These are phyloP conservation scores for Pandemis corylana DNA, from an alignment of 2,888 invertebrate species.

Conservation along the genomic window DNA sequence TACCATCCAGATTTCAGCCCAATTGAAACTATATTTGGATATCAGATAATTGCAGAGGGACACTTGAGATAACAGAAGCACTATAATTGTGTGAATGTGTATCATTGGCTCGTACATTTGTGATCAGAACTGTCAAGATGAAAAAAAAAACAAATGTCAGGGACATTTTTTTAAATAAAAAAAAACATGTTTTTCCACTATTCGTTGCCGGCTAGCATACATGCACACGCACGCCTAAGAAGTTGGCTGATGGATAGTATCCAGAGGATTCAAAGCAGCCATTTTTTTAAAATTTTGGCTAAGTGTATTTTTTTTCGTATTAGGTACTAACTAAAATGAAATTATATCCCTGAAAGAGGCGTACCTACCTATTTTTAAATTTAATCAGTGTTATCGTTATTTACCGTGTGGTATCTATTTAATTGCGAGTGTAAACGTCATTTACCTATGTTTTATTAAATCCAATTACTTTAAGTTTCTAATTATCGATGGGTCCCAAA, in stretches of 20 bases:
- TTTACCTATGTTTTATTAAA: not conserved
- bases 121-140: not conserved
- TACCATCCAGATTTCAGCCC: too few relatives aligned
- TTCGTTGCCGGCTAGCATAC: not conserved
- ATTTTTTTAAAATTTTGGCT: not conserved
- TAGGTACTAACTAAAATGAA: too few relatives aligned
- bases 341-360: too few relatives aligned
- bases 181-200: constrained; percentile 2
- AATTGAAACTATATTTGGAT: too few relatives aligned
- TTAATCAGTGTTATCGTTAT: too few relatives aligned
- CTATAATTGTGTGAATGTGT: not conserved
- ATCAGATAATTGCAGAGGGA: too few relatives aligned
- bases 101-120: not conserved
- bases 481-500: not conserved
- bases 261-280: not conserved
- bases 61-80: not conserved
- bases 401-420: too few relatives aligned
- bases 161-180: not conserved
- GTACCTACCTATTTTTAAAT: too few relatives aligned
- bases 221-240: not conserved
- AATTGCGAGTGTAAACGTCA: not conserved
- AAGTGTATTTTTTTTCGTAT: not conserved
- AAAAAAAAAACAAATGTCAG: constrained; percentile 4
- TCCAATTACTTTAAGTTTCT: not conserved
- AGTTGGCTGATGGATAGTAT: not conserved